These are phyloP conservation scores for Zosterops lateralis DNA, from an alignment of 2,113 vertebrate species.

Conservation along the genomic window DNA sequence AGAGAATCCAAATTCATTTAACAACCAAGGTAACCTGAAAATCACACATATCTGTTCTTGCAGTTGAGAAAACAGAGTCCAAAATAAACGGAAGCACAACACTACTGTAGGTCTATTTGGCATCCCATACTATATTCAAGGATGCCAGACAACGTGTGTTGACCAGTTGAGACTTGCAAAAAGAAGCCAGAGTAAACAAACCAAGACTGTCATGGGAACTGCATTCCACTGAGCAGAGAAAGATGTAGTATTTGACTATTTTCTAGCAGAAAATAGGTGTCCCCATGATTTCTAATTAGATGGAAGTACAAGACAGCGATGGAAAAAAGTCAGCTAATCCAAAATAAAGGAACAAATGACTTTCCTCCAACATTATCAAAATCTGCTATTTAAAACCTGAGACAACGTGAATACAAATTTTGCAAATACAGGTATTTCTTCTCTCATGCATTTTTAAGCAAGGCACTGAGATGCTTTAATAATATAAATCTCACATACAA, in stretches of 20 bases:
- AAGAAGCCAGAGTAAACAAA: neutral
- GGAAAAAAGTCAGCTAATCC: neutral
- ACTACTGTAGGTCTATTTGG: fast-evolving
- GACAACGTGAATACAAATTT: neutral
- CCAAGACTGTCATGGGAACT: neutral
- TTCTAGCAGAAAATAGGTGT: neutral
- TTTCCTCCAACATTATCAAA: neutral
- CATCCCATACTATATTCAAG: neutral
- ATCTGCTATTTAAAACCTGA: neutral
- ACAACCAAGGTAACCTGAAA: neutral
- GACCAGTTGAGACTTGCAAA: neutral
- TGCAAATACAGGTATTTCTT: neutral
- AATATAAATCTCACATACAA: neutral
- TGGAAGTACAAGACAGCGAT: neutral
- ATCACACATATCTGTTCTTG: neutral
- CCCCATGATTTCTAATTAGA: neutral
- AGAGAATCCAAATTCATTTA: neutral
- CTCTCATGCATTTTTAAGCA: neutral
- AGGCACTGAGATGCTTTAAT: neutral
- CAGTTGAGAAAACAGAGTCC: neutral
- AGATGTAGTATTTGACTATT: neutral
- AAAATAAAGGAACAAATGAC: neutral
- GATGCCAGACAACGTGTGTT: neutral
- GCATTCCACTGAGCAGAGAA: neutral
- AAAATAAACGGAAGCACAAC: neutral